Conservation (phyloP, 2,113 vertebrate species). For the Takifugu flavidus region DNA sequence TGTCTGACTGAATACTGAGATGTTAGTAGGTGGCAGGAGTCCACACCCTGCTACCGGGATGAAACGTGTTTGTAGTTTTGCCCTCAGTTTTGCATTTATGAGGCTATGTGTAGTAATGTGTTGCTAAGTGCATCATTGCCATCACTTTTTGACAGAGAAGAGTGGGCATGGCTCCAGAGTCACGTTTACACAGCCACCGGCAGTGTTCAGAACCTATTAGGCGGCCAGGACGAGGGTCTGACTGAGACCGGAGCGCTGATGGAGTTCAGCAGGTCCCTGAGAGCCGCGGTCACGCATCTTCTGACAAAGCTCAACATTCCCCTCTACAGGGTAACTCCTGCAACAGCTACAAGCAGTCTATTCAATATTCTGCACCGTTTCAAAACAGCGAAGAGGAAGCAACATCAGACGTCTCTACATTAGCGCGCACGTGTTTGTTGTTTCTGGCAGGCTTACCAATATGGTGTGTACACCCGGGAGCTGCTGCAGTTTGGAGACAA, state of each 20-base stretch:
- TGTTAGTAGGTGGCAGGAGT: no score
- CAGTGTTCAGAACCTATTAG: slow-evolving; percentile 43
- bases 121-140: neutral
- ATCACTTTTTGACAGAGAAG: slow-evolving; percentile 61
- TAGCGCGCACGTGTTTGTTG: neutral
- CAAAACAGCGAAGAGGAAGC: no score
- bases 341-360: neutral
- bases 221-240: slow-evolving; percentile 34
- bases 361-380: no score
- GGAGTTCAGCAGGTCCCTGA: slow-evolving; percentile 66
- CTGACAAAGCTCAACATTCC: slow-evolving; percentile 77
- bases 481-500: slow-evolving; percentile 73
- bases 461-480: slow-evolving; percentile 76
- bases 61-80: neutral
- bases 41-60: no score
- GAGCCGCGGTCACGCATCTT: slow-evolving; percentile 67
- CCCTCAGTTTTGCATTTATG: neutral
- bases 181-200: slow-evolving; percentile 54
- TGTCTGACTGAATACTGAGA: no score
- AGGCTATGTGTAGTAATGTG: neutral
- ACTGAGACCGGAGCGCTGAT: slow-evolving; percentile 53
- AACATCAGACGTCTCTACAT: neutral
- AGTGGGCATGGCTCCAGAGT: slow-evolving; percentile 77
- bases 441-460: slow-evolving; percentile 66
- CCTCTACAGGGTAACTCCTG: slow-evolving; percentile 72